Evolutionary conservation across 2,888 invertebrate genomes (phyloP).

Genomic region (Venustoraphidia nigricollis): DNA sequence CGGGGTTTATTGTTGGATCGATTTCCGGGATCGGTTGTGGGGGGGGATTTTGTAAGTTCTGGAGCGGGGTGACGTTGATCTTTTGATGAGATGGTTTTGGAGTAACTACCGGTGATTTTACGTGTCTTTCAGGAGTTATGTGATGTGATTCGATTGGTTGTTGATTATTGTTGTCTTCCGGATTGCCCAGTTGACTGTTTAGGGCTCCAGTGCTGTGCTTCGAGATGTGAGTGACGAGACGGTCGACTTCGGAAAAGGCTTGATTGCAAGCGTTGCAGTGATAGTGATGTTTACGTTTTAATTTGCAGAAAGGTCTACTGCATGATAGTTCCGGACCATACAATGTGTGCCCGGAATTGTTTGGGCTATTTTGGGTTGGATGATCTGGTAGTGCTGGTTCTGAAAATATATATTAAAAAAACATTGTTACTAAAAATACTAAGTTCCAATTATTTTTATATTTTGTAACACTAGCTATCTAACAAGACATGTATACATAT

Average conservation of each 20-base stretch:
- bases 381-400: background rate
- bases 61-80: slow-evolving; percentile 26
- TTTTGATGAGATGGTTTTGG: slow-evolving; percentile 20
- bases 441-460: too few species aligned
- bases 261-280: slow-evolving; percentile 71
- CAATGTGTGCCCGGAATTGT: slow-evolving; percentile 29
- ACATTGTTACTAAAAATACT: too few species aligned
- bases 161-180: slow-evolving; percentile 22
- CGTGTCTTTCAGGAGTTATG: slow-evolving; percentile 14
- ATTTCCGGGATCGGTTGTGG: slow-evolving; percentile 11
- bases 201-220: slow-evolving; percentile 50
- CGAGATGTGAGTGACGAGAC: slow-evolving; percentile 50
- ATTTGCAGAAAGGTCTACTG: slow-evolving; percentile 63
- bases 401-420: background rate
- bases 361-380: slow-evolving; percentile 6
- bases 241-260: slow-evolving; percentile 57
- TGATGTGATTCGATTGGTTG: slow-evolving; percentile 5
- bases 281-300: slow-evolving; percentile 61
- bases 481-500: too few species aligned
- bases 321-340: slow-evolving; percentile 52
- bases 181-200: slow-evolving; percentile 25
- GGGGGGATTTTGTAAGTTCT: slow-evolving; percentile 23
- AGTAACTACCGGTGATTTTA: slow-evolving; percentile 20
- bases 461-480: too few species aligned
- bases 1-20: slow-evolving; percentile 1